Conservation (phyloP, 2,888 invertebrate species). For the Melitaea athalia region DNA sequence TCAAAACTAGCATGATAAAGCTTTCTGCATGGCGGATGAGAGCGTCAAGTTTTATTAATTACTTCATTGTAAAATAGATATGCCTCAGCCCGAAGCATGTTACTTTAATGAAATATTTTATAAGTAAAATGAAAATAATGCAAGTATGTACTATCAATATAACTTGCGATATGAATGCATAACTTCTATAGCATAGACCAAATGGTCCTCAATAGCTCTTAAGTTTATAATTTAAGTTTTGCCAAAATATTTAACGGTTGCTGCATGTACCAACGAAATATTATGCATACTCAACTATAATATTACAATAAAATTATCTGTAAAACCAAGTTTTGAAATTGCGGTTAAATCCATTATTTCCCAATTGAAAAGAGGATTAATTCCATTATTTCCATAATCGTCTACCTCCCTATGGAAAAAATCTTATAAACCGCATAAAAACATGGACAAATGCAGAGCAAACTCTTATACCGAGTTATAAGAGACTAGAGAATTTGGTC, state of each 20-base stretch:
- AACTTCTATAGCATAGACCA: slow-evolving; percentile 17
- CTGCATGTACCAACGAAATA: slow-evolving; percentile 72
- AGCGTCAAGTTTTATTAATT: slow-evolving; percentile 73
- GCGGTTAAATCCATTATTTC: too few relatives aligned
- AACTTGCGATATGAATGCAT: slow-evolving; percentile 27
- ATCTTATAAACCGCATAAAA: too few relatives aligned
- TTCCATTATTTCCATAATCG: slow-evolving; percentile 12
- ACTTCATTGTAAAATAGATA: slow-evolving; percentile 73
- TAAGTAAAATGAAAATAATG: slow-evolving; percentile 53
- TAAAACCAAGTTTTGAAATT: too few relatives aligned
- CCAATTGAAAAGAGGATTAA: slow-evolving; percentile 54
- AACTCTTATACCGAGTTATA: too few relatives aligned
- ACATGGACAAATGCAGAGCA: too few relatives aligned
- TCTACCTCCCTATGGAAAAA: too few relatives aligned
- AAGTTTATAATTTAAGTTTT: slow-evolving; percentile 56
- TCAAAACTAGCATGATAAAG: slow-evolving; percentile 78
- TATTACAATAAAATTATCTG: slow-evolving; percentile 35
- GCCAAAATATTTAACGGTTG: slow-evolving; percentile 67
- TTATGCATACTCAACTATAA: slow-evolving; percentile 64
- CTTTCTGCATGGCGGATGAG: slow-evolving; percentile 81
- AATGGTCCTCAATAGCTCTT: slow-evolving; percentile 42
- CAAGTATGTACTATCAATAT: slow-evolving; percentile 32
- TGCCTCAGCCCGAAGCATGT: slow-evolving; percentile 81
- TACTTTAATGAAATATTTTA: slow-evolving; percentile 63
- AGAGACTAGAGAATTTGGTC: too few relatives aligned